Evolutionary conservation across 2,888 invertebrate genomes (phyloP), one percentile per base, ranked within the genome.

Genomic region (Trachelus troglodyta): DNA sequence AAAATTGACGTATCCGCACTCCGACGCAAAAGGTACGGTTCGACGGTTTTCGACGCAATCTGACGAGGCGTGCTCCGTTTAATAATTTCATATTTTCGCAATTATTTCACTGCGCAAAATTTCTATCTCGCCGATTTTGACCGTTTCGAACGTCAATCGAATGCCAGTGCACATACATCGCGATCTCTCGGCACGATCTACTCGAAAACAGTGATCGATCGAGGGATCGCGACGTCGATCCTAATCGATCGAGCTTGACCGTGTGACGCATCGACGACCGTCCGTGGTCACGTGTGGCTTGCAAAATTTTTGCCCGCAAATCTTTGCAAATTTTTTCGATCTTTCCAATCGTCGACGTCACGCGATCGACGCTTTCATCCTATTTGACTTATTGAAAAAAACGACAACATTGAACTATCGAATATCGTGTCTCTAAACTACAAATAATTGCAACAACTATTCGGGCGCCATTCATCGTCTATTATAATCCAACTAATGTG

Each of bases 401-500:
- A 85, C 86, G 87, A 88, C 88, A 90, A 90, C 90, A 90, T 87
- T 89, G 85, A 89, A 88, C 89, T 90, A 88, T 87, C 79, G 86
- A 88, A 87, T 88, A 88, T 88, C 85, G 84, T 40, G 40, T 40
- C 4, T 84, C 86, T 88, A 89, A 82, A 85, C 88, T 89, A 89
- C 87, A 88, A 89, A 40, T 37, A 89, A 89, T 89, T 89, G 87
- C 90, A 90, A 89, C 89, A 90, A 90, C 88, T 90, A 89, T 87
- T 87, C 85, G 86, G 88, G 89, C 89, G 89, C 88, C 88, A 40
- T 15, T 40, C 15, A 6, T 34, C 35, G 85, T 86, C 86, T 88
- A 87, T 86, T 84, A 85, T 84, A 85, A 84, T 85, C 83, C 86
- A 89, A 88, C 87, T 88, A 89, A 85, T 89, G 89, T 90, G 90